Evolutionary conservation across 2,888 invertebrate genomes (phyloP).

Genomic region (Punctoribates punctum): DNA sequence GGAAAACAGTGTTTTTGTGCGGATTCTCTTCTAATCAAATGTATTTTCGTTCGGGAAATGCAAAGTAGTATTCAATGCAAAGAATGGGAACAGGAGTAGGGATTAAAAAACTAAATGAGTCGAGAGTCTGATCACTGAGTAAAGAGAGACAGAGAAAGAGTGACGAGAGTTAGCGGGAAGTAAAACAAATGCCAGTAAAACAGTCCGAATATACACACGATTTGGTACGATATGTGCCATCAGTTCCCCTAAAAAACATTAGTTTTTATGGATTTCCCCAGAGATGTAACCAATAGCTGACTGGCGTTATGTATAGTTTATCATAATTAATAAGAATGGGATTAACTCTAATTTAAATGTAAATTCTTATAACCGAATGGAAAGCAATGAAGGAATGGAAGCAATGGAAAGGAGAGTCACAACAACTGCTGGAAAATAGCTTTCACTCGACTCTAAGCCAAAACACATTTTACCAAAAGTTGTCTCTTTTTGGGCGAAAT

Average conservation of each 20-base stretch:
- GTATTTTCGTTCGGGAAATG: slow-evolving; percentile 9
- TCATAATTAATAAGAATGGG: slow-evolving; percentile 25
- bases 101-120: slow-evolving; percentile 11
- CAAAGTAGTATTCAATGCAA: background rate
- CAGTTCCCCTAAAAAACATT: slow-evolving; percentile 12
- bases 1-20: background rate
- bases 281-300: slow-evolving; percentile 9
- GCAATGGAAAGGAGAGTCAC: background rate
- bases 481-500: background rate
- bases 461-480: background rate
- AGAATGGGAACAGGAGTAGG: slow-evolving; percentile 8
- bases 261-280: slow-evolving; percentile 17
- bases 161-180: background rate
- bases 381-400: background rate
- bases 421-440: too few species aligned
- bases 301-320: background rate
- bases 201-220: background rate
- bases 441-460: too few species aligned
- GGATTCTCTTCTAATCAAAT: background rate
- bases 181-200: background rate
- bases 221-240: slow-evolving; percentile 1
- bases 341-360: slow-evolving; percentile 20
- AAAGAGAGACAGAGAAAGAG: background rate
- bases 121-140: too few species aligned
- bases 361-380: background rate